Evolutionary conservation across 2,797 vertebrate genomes (phyloP).

Genomic region (Neosilurus mollespiculum): DNA sequence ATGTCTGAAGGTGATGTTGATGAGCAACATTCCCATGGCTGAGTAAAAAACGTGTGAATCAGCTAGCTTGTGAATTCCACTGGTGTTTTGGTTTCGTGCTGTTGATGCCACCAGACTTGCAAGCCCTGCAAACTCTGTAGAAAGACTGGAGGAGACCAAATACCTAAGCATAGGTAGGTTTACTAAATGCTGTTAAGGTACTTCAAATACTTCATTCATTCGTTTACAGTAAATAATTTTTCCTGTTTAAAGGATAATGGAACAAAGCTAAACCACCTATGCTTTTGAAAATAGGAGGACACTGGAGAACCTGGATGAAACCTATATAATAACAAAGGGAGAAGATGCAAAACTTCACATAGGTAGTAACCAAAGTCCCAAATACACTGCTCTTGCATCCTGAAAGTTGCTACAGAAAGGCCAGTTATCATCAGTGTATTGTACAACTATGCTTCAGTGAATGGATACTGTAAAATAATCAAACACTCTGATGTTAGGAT

Average conservation of each 20-base stretch:
- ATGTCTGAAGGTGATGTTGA: too few relatives aligned
- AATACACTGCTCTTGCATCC: neutral
- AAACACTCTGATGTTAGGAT: conserved; percentile 12
- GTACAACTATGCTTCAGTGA: neutral
- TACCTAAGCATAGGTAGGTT: neutral
- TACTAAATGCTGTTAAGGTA: neutral
- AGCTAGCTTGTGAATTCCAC: too few relatives aligned
- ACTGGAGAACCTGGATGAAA: neutral
- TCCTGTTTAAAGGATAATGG: neutral
- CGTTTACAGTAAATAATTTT: neutral
- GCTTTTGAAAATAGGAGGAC: neutral
- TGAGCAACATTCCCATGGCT: too few relatives aligned
- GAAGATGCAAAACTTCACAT: neutral
- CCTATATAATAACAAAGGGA: neutral
- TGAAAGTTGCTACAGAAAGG: neutral
- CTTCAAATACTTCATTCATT: neutral
- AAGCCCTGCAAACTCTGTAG: too few relatives aligned
- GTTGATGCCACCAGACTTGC: too few relatives aligned
- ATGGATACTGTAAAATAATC: conserved; percentile 11
- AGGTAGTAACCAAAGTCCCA: neutral
- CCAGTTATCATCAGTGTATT: neutral
- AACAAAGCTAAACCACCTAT: neutral
- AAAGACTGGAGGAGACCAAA: neutral
- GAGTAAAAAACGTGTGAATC: too few relatives aligned
- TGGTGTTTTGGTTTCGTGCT: too few relatives aligned